Evolutionary conservation across 2,888 invertebrate species (phyloP), one percentile per base, ranked within the genome.

Genomic region (Zaprionus bogoriensis): DNA sequence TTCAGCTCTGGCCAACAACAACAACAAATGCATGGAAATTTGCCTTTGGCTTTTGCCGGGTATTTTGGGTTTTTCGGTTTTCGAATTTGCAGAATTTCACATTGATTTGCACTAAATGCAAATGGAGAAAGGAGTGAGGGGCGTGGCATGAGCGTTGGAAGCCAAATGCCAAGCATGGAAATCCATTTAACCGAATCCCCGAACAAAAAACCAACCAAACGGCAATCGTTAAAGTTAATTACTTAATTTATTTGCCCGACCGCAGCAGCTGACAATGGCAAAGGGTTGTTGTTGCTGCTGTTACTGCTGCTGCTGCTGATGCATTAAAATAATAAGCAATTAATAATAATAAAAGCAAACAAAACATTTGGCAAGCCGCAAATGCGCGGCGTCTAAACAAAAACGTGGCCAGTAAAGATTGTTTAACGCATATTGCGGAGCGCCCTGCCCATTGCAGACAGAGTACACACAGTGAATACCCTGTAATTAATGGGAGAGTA

Each of bases 301-400:
- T 17, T 41, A 7, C 19, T 58, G 51, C 5, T 53, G 42, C 17
- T 46, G 28, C 19, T 36, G 61, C 41, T 46, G 45, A 48, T 62
- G 60, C 57, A 74, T 74, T 73, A 48, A 68, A 67, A 76, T 71
- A 81, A 78, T 78, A 70, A 77, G 67, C 54, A 52, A 68, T 70
- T 73, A 77, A 74, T 78, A 70, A 74, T 67, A 76, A 68, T 77
- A 68, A 70, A 74, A 74, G 67, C 57, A 74, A 66, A 65, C 72
- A 67, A 68, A 67, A 65, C 62, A 60, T 57, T 67, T 61, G 55
- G 57, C 69, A 52, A 53, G 60, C 68, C 71, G 20, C 60, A 60
- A 65, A 69, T 66, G 55, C 32, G 58, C 32, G 58, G 25, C 45
- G 12, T 17, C 66, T 55, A 67, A 67, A 74, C 66, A 55, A 59